Evolutionary conservation across 2,113 vertebrate species (phyloP).

Genomic region (Chloropsis hardwickii): DNA sequence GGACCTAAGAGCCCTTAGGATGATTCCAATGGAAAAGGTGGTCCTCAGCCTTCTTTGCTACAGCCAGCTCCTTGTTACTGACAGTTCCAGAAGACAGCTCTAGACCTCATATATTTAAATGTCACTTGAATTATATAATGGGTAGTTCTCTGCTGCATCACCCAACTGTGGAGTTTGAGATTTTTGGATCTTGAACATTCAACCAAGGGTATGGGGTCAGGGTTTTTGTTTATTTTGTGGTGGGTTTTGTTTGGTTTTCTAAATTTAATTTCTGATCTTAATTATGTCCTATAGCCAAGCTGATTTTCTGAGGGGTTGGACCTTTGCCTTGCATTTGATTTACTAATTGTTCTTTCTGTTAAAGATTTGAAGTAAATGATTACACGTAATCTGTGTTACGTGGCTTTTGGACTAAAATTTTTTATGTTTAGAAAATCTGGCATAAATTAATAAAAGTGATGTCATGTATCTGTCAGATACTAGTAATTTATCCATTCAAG

Average conservation of each 20-base stretch:
- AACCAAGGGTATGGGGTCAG: accelerated
- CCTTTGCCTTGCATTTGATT: not conserved
- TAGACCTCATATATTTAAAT: not conserved
- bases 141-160: not conserved
- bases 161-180: not conserved
- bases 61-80: not conserved
- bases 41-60: not conserved
- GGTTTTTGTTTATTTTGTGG: not conserved
- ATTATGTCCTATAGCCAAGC: not conserved
- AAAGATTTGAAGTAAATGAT: not conserved
- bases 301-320: not conserved
- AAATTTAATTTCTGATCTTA: not conserved
- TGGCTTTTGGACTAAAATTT: not conserved
- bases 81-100: not conserved
- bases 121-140: not conserved
- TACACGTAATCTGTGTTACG: not conserved
- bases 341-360: not conserved
- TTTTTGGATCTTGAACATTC: not conserved
- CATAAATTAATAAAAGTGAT: not conserved
- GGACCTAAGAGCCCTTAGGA: not conserved
- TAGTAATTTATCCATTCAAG: not conserved
- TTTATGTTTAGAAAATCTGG: not conserved
- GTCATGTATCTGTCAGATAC: not conserved
- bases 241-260: not conserved
- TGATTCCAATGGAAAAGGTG: not conserved